Base-by-base conservation (phyloP, 2,797 vertebrate genomes). In the Lepidocolaptes lacrymiger region DNA sequence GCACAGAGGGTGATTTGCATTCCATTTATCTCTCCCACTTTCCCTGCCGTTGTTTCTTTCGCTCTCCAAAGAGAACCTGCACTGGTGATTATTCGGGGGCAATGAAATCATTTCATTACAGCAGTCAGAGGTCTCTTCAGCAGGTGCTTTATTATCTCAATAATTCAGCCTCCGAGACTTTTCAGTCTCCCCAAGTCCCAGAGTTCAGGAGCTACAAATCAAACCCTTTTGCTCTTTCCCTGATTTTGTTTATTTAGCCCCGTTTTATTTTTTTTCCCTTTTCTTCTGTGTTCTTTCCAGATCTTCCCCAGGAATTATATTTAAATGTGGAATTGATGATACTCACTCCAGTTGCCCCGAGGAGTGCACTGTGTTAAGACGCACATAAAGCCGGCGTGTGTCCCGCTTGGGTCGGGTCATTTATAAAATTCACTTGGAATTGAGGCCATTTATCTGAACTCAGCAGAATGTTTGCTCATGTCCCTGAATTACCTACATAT, bases 181-280 rank as follows among this genome's bases (percentile, higher is more conserved):
- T 56, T 51, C 87, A 66, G 86, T 77, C 89, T 96, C 91, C 94
- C 91, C 93, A 95, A 27, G 96, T 96, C 93, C 95, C 93, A 89
- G 85, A 95, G 91, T 97, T 95, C 91, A 92, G 94, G 80, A 96
- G 96, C 95, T 96, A 93, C 97, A 97, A 97, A 97, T 95, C 96
- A 92, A 96, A 95, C 85, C 80, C 93, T 85, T 84, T 39, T 79
- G 64, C 95, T 91, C 75, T 68, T 94, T 52, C 66, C 66, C 46
- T 64, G 83, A 89, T 95, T 95, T 91, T 68, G 93, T 96, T 96
- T 96, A 62, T 96, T 96, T 97, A 96, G 93, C 95, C 81, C 95
- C 61, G 54, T 84, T 96, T 96, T 88, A 41, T 44, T 7, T 6
- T 1, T 44, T 44, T 44, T 18, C 82, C 94, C 95, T 87, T 49